Base-by-base conservation (phyloP, 2,797 vertebrate species). In the Tadarida brasiliensis region DNA sequence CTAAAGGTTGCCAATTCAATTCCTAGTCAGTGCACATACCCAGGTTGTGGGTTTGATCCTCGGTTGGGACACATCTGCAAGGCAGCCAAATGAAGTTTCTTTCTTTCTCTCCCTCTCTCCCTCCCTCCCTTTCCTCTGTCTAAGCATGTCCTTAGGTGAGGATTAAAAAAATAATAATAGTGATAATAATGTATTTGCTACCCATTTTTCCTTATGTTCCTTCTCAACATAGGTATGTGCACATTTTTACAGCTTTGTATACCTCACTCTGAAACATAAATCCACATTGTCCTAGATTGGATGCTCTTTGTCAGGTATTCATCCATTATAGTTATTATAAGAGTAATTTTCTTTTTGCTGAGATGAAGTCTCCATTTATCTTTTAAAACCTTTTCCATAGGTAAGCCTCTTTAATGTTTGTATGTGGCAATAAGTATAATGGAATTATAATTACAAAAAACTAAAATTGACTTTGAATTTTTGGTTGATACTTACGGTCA, bases 291-390 rank as follows among this genome's bases (percentile, higher is more conserved):
- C 51, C 54, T 89, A 86, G 44, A 49, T 65, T 78, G 16, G 59
- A 78, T 86, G 28, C 8, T n/a, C 14, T 87, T 71, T 90, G 49
- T 89, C n/a, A 93, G 54, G 4, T 78, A 59, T 39, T 91, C 14
- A 59, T 94, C 49, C 91, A 65, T 83, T 91, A 47, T 1, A 68
- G 49, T 88, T 87, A 47, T 57, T 9, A 9, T 86, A 59, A 73
- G 95, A 68, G n/a, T 93, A 61, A 30, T 82, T 90, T 54, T 78
- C 33, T 70, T 96, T 95, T 90, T 88, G n/a, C 77, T 90, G 63
- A 96, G 57, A 12, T 63, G 17, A 96, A 54, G 3, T 94, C n/a
- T 88, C 57, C 35, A 28, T 73, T 92, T 87, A 61, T 83, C 51
- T 96, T 94, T 65, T 68, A 68, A 96, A 71, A 49, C 35, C 9